A percentile compares a stretch with the other conserved stretches of the same genome.
Evolutionary conservation across 2,888 invertebrate species (phyloP).

Genomic region (Petrolisthes cinctipes): DNA sequence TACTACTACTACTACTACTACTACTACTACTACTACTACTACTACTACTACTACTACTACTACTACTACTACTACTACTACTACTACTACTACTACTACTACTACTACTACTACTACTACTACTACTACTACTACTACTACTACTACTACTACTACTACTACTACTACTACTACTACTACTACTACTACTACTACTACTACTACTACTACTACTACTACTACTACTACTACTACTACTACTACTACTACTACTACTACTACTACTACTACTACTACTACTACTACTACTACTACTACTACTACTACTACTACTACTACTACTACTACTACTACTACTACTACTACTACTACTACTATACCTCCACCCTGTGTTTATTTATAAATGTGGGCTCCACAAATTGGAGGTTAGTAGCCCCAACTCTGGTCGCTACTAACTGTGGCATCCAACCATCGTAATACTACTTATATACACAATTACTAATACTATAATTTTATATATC

Average conservation of each 20-base stretch:
- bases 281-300: conserved; percentile 26
- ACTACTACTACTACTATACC: conserved; percentile 26
- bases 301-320: conserved; percentile 26
- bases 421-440: no score
- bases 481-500: no score
- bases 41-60: conserved; percentile 26
- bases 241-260: conserved; percentile 26
- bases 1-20: conserved; percentile 26
- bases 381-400: no score
- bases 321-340: conserved; percentile 24
- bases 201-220: conserved; percentile 26
- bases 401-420: no score
- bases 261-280: conserved; percentile 26
- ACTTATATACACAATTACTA: no score
- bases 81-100: conserved; percentile 26
- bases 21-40: conserved; percentile 26
- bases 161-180: conserved; percentile 35
- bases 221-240: conserved; percentile 26
- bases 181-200: conserved; percentile 26
- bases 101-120: conserved; percentile 37
- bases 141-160: conserved; percentile 34
- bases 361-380: no score
- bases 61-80: conserved; percentile 26
- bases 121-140: conserved; percentile 36
- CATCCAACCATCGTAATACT: no score